Percentiles rank a stretch among this genome's conserved stretches.
These are phyloP conservation scores for Rhynchophorus ferrugineus DNA, from an alignment of 1,140 invertebrate genomes.

Conservation along the genomic window DNA sequence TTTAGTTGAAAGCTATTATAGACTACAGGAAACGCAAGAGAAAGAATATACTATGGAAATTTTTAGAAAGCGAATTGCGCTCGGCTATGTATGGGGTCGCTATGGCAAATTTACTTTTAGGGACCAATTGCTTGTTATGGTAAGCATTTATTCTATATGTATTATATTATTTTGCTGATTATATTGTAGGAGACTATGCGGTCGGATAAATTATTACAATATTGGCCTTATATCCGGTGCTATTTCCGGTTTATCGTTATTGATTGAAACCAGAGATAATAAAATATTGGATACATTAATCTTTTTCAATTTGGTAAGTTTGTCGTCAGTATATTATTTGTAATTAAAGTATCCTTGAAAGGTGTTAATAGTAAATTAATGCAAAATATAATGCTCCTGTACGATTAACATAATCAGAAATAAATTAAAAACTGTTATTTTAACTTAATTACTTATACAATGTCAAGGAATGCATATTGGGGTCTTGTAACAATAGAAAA, in stretches of 20 bases:
- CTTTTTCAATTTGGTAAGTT: slow-evolving; percentile 28
- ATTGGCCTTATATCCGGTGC: slow-evolving; percentile 19
- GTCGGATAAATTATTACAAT: slow-evolving; percentile 21
- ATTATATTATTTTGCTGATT: slow-evolving; percentile 3
- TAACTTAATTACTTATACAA: no score
- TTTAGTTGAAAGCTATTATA: slow-evolving; percentile 25
- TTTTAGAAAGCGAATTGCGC: slow-evolving; percentile 11
- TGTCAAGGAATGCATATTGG: no score
- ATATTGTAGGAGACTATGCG: slow-evolving; percentile 16
- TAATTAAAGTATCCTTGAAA: neutral
- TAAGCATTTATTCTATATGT: slow-evolving; percentile 10
- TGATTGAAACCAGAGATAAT: slow-evolving; percentile 28
- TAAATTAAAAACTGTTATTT: no score
- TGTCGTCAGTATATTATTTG: neutral
- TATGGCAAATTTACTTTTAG: slow-evolving; percentile 7
- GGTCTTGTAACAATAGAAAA: no score
- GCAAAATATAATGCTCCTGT: no score
- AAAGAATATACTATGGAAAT: slow-evolving; percentile 12
- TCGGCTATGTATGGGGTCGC: slow-evolving; percentile 18
- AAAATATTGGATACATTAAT: slow-evolving; percentile 24
- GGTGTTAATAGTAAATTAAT: neutral
- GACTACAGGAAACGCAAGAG: slow-evolving; percentile 21
- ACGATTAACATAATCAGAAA: no score
- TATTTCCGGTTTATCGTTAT: slow-evolving; percentile 21
- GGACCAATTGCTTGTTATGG: slow-evolving; percentile 16